Conservation (phyloP, 2,888 invertebrate species). For the Ephialtes manifestator region DNA sequence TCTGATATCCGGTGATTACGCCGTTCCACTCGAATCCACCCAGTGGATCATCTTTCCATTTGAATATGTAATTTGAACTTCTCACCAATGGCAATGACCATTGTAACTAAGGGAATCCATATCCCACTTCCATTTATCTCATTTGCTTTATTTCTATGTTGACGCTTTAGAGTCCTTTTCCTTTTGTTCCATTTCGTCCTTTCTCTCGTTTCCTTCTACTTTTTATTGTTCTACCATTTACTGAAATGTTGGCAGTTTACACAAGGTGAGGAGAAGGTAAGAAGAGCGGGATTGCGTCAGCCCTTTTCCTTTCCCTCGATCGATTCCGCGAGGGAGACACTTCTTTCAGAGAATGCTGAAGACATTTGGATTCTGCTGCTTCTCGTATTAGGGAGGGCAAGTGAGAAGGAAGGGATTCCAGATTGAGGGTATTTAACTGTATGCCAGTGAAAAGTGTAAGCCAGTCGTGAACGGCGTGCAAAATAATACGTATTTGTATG, state of each 20-base stretch:
- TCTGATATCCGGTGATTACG: conserved; percentile 71
- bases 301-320: not conserved
- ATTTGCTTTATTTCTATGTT: not conserved
- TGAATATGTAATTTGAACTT: conserved; percentile 32
- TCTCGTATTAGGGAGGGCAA: conserved; percentile 5
- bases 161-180: not conserved
- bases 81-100: conserved; percentile 5
- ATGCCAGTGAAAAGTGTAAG: conserved; percentile 7
- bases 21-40: conserved; percentile 13
- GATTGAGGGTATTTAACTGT: not conserved
- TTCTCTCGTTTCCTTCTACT: too few relatives aligned
- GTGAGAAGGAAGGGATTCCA: conserved; percentile 23
- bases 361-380: not conserved
- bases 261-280: not conserved
- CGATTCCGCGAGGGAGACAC: conserved; percentile 5
- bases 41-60: conserved; percentile 27
- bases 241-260: not conserved
- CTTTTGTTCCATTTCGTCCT: too few relatives aligned
- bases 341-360: conserved; percentile 12
- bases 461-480: not conserved
- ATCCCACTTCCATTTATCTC: not conserved
- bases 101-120: not conserved
- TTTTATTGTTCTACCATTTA: not conserved
- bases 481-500: conserved; percentile 18
- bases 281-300: not conserved